Evolutionary conservation across 2,797 vertebrate species (phyloP).

Genomic region (Rhinella marina): DNA sequence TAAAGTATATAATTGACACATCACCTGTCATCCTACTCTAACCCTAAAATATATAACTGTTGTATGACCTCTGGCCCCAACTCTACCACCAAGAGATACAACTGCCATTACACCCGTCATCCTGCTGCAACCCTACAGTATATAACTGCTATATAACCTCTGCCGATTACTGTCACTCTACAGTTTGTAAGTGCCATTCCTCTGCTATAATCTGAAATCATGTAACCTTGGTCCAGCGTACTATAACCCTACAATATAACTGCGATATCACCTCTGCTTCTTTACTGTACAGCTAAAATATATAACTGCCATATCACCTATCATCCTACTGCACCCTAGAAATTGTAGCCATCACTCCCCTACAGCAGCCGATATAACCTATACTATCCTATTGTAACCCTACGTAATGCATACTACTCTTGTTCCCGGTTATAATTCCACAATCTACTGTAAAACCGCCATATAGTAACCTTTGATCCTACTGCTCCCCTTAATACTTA

Average conservation of each 20-base stretch:
- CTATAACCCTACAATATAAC: neutral
- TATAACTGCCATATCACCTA: too few relatives aligned
- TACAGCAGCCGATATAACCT: too few relatives aligned
- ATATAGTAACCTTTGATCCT: too few relatives aligned
- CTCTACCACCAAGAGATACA: neutral
- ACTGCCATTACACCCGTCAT: neutral
- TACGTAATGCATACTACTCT: too few relatives aligned
- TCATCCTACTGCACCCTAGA: too few relatives aligned
- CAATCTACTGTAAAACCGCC: too few relatives aligned
- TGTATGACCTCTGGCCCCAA: neutral
- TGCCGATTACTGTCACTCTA: neutral
- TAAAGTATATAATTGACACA: neutral
- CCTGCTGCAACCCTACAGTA: neutral
- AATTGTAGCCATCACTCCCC: too few relatives aligned
- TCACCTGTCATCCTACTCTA: neutral
- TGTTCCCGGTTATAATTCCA: too few relatives aligned
- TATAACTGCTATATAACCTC: neutral
- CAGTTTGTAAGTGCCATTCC: neutral
- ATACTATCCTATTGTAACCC: too few relatives aligned
- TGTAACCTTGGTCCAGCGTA: neutral
- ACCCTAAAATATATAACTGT: neutral
- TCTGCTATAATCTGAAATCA: neutral
- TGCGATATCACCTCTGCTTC: neutral
- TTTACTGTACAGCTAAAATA: neutral
- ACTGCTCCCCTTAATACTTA: too few relatives aligned